Evolutionary conservation across 2,888 invertebrate species (phyloP), one percentile per base, ranked within the genome.

Genomic region (Pedicia rivosa): DNA sequence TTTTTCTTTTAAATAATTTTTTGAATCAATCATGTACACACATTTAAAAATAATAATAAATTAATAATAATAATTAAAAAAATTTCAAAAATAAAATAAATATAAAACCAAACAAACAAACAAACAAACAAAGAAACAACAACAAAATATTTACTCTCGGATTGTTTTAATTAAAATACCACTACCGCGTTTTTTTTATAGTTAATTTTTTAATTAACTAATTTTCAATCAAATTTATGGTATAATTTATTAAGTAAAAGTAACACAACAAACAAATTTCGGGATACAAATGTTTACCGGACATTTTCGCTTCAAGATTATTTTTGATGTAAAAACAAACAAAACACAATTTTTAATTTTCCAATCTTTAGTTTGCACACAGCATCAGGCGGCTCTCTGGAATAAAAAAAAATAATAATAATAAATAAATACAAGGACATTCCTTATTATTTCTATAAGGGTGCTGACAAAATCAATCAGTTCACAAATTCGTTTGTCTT

Each of bases 361-460:
- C 27, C 40, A 43, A 45, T 44, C 42, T 42, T 44, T 30, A 36
- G 43, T 45, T 44, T 43, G 39, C 45, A 46, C 45, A 46, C 44
- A 45, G 44, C 44, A 44, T 41, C 39, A 41, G 40, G 39, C 40
- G 38, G 45, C 45, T 46, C 43, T 44, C 34, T 39, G 29, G 9
- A 39, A 13, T 33, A 38, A 15, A 35, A 35, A 39, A 9, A 13
- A 37, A 37, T 27, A 32, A 39, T 36, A 32, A 41, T 30, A 40
- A 40, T 33, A 28, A 39, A 37, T 30, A 16, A 31, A 32, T 13
- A 32, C 19, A 39, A 38, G 44, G 43, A 42, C 42, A 43, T 45
- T 43, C 41, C 43, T 35, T 42, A 41, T 47, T 43, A 36, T 46
- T 44, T 47, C 38, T 44, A 38, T 40, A 44, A 46, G 44, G 43